Base-by-base conservation (phyloP, 2,888 invertebrate genomes). In the Xylocampa areola region DNA sequence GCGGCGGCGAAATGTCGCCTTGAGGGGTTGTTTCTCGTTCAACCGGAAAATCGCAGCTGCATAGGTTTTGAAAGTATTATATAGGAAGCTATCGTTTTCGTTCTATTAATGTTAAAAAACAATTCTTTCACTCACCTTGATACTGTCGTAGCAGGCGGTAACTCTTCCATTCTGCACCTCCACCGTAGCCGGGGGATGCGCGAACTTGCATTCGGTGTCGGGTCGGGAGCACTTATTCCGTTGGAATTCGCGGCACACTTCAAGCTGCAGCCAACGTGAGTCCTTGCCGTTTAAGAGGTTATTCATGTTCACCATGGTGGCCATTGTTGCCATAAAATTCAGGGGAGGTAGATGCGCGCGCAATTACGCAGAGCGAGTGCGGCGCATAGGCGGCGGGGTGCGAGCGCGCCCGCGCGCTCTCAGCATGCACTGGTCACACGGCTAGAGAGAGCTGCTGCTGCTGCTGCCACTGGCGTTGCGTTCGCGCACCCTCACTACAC, bases 71-170 rank as follows among this genome's bases (percentile, higher is more conserved):
- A 68, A 71, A 65, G 53, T 63, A 62, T 60, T 61, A 48, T 61
- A 48, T 17, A 61, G 30, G 39, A 33, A 49, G n/a, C 41, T 44
- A 8, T 30, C 13, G 2, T 8, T 44, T 33, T 37, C 16, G 11
- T 10, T 41, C 19, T 16, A 41, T 1, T 2, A 13, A 23, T 29
- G 1, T 39, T 21, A 29, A 44, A 49, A 47, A 6, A 17, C 37
- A 13, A 37, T 41, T 7, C 11, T 25, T 36, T 33, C 51, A 90
- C 96, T 95, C 95, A 99, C 99, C 99, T 99, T 99, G 95, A 99
- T 99, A 95, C 99, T 99, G 96, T 99, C 99, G 96, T 99, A 99
- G 96, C 99, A 99, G 85, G 99, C 99, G 85, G 99, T 99, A 88
- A 99, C 99, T 88, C 99, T 96, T 91, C 99, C 99, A 95, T 99